Conservation (phyloP, 2,797 vertebrate genomes). For the Cuniculus paca region DNA sequence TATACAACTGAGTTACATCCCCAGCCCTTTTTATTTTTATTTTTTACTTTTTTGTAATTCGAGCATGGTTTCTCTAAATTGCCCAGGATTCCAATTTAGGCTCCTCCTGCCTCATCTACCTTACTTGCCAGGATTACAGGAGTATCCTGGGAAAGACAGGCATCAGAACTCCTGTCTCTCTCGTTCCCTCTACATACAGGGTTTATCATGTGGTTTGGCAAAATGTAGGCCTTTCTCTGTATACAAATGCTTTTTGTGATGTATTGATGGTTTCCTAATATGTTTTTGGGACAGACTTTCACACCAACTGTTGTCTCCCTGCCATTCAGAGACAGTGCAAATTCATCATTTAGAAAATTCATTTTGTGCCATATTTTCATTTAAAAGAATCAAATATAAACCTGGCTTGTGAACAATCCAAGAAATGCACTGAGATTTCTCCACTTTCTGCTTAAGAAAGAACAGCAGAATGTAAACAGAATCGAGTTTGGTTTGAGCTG, state of each 20-base stretch:
- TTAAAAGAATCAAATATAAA: neutral
- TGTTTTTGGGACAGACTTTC: neutral
- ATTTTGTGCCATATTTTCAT: neutral
- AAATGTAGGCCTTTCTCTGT: neutral
- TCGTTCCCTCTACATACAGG: neutral
- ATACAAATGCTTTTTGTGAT: neutral
- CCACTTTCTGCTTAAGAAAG: slow-evolving; percentile 31
- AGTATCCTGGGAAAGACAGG: neutral
- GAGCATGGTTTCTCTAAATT: neutral
- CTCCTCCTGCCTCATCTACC: neutral
- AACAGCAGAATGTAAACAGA: slow-evolving; percentile 53
- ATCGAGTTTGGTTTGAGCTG: slow-evolving; percentile 42
- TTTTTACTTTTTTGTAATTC: neutral
- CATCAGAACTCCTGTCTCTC: neutral
- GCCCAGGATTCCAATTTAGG: neutral
- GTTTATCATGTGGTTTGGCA: neutral
- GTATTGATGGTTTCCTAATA: neutral
- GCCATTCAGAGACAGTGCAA: neutral
- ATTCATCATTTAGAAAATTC: slow-evolving; percentile 15
- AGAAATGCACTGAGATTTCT: neutral
- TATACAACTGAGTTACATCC: neutral
- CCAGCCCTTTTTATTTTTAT: neutral
- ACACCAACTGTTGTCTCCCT: neutral
- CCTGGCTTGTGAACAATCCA: neutral
- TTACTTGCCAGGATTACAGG: neutral